These are phyloP conservation scores for Drosophila persimilis DNA, from an alignment of 1,140 invertebrate genomes.

Conservation along the genomic window DNA sequence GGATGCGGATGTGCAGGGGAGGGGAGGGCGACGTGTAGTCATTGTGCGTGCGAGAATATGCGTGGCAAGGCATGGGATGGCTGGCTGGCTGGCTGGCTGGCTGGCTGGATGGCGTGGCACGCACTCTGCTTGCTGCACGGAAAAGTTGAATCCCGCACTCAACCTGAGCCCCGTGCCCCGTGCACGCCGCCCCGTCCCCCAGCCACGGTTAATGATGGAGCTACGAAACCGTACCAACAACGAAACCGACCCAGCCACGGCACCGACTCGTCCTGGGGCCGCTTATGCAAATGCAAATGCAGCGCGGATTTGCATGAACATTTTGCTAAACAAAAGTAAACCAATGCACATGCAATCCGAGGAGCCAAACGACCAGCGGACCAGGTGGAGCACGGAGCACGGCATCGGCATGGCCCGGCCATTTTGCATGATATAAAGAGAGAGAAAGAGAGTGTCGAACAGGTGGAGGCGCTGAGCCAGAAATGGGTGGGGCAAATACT, in stretches of 20 bases:
- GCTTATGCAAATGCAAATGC: slow-evolving; percentile 62
- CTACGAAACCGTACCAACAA: not conserved
- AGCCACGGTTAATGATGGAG: slow-evolving; percentile 48
- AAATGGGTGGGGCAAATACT: not conserved
- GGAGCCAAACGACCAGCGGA: slow-evolving; percentile 10
- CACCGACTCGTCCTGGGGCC: slow-evolving; percentile 32
- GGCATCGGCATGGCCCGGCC: slow-evolving; percentile 7
- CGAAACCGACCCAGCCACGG: too few species aligned
- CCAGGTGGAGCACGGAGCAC: not conserved
- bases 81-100: not conserved
- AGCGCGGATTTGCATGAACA: slow-evolving; percentile 53
- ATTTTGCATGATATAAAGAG: slow-evolving; percentile 44
- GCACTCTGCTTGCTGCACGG: slow-evolving; percentile 20
- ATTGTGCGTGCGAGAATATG: slow-evolving; percentile 59
- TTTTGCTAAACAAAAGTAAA: slow-evolving; percentile 64
- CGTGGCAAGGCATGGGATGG: slow-evolving; percentile 41
- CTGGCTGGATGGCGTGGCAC: not conserved
- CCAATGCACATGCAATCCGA: slow-evolving; percentile 39
- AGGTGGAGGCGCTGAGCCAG: slow-evolving; percentile 6
- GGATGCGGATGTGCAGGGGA: not conserved
- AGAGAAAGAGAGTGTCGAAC: not conserved
- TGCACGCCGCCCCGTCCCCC: too few species aligned
- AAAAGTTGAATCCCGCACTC: slow-evolving; percentile 46
- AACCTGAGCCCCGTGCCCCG: slow-evolving; percentile 3
- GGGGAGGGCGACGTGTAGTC: slow-evolving; percentile 6